Evolutionary conservation across 2,797 vertebrate species (phyloP).

Genomic region (Scyliorhinus canicula): DNA sequence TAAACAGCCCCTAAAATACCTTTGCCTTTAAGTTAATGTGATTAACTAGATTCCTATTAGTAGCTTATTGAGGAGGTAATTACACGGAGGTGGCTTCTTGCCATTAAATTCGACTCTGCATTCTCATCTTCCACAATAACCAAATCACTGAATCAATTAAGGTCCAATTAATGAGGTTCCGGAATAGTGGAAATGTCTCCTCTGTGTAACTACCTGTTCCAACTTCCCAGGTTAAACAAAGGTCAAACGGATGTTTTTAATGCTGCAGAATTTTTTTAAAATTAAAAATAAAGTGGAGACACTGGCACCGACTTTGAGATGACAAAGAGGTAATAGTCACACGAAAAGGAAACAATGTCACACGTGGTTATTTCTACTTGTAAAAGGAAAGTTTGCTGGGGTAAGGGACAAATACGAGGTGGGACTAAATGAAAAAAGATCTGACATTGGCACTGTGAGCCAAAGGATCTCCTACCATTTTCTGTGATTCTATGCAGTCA

Average conservation of each 20-base stretch:
- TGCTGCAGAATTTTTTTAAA: background rate
- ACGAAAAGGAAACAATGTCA: background rate
- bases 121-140: background rate
- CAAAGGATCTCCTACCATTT: background rate
- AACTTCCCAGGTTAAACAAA: background rate
- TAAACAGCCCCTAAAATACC: too few species aligned
- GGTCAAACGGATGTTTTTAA: background rate
- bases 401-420: background rate
- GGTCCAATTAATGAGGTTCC: background rate
- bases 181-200: background rate
- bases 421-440: background rate
- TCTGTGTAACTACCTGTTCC: background rate
- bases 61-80: background rate
- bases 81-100: background rate
- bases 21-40: background rate
- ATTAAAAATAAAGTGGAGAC: background rate
- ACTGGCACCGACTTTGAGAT: background rate
- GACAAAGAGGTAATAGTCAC: background rate
- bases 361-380: background rate
- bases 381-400: background rate
- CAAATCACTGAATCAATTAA: background rate
- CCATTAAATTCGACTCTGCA: background rate
- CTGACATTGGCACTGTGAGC: background rate
- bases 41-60: background rate
- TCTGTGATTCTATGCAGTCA: background rate